Evolutionary conservation across 2,797 vertebrate species (phyloP), one percentile per base, ranked within the genome.

Genomic region (Petrocephalus schoutedeni): DNA sequence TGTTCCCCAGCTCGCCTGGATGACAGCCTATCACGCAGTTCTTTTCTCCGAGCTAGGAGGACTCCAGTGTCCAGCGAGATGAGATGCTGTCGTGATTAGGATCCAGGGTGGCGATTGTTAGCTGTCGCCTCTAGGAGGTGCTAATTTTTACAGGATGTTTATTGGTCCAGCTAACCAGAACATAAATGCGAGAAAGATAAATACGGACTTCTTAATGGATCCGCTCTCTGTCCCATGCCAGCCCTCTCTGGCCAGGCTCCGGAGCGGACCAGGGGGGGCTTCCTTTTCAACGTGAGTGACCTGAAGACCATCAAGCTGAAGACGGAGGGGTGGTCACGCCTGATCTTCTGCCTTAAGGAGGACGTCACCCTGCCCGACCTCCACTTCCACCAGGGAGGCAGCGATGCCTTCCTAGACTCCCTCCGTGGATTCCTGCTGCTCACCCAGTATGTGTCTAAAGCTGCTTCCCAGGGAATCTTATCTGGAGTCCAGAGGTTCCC

Each of bases 291-390:
- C 90, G 93, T 98, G 91, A 28, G 94, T 89, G 98, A 99, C 92
- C 95, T 99, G 85, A 94, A 96, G 90, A 97, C 96, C 88, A 92
- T 99, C 94, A 97, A 95, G 71, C 95, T 97, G 92, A 98, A 96
- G 93, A 95, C 94, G 87, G 95, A 98, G 93, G 97, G 97, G 61
- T 98, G 98, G 97, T 97, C 96, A 56, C 96, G 97, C 88, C 92
- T 99, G 91, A 90, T 96, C 85, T 97, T 99, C 91, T 95, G 93
- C 91, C 94, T 98, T 91, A 96, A 95, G 91, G 96, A 96, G 91
- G 95, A 96, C 61, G 94, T 95, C 71, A 90, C 94, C 61, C 94
- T 96, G 89, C 96, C 96, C 90, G 95, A 95, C 91, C 95, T 97
- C 88, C 96, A 97, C 90, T 97, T 97, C 90, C 96, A 97, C 93